Evolutionary conservation across 2,113 vertebrate species (phyloP).

Genomic region (Pyxicephalus adspersus): DNA sequence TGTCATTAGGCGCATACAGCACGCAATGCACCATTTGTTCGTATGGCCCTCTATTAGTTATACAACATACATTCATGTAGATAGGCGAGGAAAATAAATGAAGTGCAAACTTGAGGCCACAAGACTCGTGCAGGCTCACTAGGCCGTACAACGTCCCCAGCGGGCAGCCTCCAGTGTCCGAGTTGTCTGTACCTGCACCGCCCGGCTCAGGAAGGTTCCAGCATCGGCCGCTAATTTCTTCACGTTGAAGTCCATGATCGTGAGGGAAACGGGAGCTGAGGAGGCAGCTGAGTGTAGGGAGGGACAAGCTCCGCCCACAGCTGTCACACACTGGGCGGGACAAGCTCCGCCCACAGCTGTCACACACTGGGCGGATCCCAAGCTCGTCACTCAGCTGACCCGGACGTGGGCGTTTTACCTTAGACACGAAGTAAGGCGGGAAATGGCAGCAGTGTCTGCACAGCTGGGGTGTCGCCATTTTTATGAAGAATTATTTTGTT

Average conservation of each 20-base stretch:
- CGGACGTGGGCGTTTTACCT: conserved; percentile 1
- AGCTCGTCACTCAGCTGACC: neutral
- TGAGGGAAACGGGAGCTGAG: conserved; percentile 44
- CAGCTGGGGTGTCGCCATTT: neutral
- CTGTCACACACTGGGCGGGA: conserved; percentile 4
- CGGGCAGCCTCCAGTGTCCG: neutral
- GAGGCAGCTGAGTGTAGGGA: neutral
- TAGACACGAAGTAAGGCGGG: neutral
- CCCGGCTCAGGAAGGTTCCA: conserved; percentile 91
- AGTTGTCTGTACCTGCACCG: conserved; percentile 82
- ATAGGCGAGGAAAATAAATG: neutral
- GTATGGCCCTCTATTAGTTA: too few species aligned
- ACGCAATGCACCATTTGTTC: too few species aligned
- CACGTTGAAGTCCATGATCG: conserved; percentile 89
- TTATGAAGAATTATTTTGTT: too few species aligned
- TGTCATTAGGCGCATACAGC: too few species aligned
- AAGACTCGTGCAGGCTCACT: neutral
- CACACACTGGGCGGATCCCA: neutral
- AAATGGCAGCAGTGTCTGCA: neutral
- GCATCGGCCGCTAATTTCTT: conserved; percentile 94
- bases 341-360: neutral
- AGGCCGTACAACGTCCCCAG: neutral
- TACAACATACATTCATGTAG: too few species aligned
- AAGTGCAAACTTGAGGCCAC: neutral
- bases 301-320: neutral